These are phyloP conservation scores for Syritta pipiens DNA, from an alignment of 2,888 invertebrate species.

Conservation along the genomic window DNA sequence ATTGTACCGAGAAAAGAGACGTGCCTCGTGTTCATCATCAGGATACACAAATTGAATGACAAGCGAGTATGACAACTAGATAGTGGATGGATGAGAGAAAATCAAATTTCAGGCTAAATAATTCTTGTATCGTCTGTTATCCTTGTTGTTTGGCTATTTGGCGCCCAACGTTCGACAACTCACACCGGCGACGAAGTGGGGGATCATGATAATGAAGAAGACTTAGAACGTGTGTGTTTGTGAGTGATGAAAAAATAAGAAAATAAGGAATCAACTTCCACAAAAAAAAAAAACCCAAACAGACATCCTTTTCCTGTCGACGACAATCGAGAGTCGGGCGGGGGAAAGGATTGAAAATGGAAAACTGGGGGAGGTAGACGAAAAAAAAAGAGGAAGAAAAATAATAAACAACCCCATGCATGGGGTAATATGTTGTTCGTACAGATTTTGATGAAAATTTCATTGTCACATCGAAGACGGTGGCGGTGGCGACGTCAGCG, in stretches of 20 bases:
- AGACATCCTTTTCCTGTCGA: conserved; percentile 7
- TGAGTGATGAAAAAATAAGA: not conserved
- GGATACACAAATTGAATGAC: conserved; percentile 66
- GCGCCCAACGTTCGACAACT: conserved; percentile 4
- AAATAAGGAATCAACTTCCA: conserved; percentile 30
- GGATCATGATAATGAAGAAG: conserved; percentile 40
- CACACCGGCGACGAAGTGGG: conserved; percentile 2
- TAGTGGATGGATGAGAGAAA: conserved; percentile 43
- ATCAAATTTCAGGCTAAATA: conserved; percentile 58
- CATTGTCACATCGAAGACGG: conserved; percentile 59
- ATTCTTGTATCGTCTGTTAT: conserved; percentile 41
- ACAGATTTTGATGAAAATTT: conserved; percentile 65
- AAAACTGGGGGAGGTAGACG: not conserved
- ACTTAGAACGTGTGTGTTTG: conserved; percentile 15
- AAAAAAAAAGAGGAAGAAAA: not conserved
- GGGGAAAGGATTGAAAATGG: conserved; percentile 16
- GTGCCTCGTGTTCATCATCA: conserved; percentile 58
- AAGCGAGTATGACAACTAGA: conserved; percentile 59
- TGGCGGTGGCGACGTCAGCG: not conserved
- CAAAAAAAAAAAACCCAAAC: not conserved
- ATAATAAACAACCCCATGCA: conserved; percentile 50
- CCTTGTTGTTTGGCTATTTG: conserved; percentile 52
- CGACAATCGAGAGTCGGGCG: conserved; percentile 5
- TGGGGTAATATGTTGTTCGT: conserved; percentile 54
- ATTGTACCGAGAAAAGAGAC: conserved; percentile 7